These are phyloP conservation scores for Polyommatus iphigenia DNA, from an alignment of 2,888 invertebrate genomes.

Conservation along the genomic window DNA sequence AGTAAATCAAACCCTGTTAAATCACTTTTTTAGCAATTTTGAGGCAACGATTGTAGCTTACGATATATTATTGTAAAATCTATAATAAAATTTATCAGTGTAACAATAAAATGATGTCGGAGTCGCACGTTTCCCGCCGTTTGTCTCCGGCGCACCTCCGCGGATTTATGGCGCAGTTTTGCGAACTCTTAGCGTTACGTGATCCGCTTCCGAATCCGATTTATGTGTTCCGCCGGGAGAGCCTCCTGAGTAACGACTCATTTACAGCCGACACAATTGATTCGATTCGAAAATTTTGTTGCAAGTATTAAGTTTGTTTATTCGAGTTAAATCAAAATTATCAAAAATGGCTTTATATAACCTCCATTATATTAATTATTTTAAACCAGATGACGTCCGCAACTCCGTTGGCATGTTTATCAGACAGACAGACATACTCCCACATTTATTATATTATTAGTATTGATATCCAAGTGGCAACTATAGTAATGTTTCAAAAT, in stretches of 20 bases:
- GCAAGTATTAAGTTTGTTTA: not conserved
- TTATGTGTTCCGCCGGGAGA: conserved; percentile 76
- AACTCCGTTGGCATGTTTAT: too few species aligned
- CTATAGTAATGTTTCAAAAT: not conserved
- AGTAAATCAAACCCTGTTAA: too few species aligned
- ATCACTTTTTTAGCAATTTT: too few species aligned
- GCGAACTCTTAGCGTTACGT: conserved; percentile 81
- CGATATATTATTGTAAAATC: too few species aligned
- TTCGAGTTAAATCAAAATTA: not conserved
- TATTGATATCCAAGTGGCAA: too few species aligned
- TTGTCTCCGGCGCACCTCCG: conserved; percentile 79
- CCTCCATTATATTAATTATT: too few species aligned
- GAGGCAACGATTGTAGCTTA: too few species aligned
- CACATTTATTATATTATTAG: too few species aligned
- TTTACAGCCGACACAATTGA: conserved; percentile 43
- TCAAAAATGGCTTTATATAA: not conserved
- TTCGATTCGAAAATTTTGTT: not conserved
- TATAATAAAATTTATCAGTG: not conserved
- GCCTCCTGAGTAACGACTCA: conserved; percentile 72
- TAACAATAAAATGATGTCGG: not conserved
- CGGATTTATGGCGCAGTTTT: conserved; percentile 80
- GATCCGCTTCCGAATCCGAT: conserved; percentile 80
- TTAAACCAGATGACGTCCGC: not conserved
- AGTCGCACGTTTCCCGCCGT: conserved; percentile 52
- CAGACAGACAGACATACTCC: too few species aligned